Evolutionary conservation across 2,797 vertebrate genomes (phyloP).

Genomic region (Pterois miles): DNA sequence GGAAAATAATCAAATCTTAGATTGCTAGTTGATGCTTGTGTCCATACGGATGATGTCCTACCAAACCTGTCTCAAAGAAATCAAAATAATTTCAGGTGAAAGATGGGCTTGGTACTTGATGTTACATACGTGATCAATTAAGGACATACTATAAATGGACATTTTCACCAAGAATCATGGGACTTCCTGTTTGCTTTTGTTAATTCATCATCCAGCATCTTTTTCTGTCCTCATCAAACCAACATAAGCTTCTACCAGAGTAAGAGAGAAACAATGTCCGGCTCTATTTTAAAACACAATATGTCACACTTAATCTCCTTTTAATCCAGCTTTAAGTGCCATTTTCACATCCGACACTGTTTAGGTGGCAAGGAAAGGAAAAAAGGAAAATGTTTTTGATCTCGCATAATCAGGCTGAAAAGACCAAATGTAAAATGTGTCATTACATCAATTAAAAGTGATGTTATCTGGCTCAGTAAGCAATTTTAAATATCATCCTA

Average conservation of each 20-base stretch:
- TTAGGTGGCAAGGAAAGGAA: neutral
- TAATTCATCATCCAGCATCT: neutral
- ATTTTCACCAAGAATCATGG: neutral
- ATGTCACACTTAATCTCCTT: neutral
- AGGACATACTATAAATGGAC: neutral
- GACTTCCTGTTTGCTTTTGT: neutral
- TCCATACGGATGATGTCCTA: slow-evolving; percentile 9
- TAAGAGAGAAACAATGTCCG: neutral
- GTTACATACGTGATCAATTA: neutral
- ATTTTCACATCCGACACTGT: neutral
- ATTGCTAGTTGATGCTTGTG: neutral
- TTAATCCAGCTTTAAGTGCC: neutral
- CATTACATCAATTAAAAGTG: neutral
- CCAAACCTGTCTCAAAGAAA: neutral
- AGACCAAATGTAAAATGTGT: neutral
- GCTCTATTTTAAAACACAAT: slow-evolving; percentile 1
- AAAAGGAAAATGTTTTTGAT: neutral
- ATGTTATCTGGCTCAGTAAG: neutral
- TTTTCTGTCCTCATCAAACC: neutral
- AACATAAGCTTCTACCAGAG: neutral
- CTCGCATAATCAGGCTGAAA: neutral
- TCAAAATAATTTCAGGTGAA: neutral
- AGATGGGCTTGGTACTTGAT: neutral
- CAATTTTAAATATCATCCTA: neutral
- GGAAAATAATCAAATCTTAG: slow-evolving; percentile 5